Percentiles rank a stretch among this genome's conserved stretches.
Conservation (phyloP, 37 sponge, comb jelly and placozoan genomes). For the Bolinopsis microptera region DNA sequence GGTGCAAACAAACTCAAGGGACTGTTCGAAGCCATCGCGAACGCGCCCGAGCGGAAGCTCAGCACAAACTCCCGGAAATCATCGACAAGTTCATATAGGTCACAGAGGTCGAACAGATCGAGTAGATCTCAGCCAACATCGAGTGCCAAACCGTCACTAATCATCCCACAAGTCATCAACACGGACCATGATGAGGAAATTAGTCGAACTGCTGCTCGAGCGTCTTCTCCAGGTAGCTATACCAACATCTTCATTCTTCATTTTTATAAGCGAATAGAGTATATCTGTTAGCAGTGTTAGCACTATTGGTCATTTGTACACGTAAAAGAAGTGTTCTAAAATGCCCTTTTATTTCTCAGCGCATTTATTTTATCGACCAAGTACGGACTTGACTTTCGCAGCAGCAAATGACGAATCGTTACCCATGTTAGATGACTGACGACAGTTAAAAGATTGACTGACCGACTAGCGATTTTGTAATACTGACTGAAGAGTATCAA, state of each 20-base stretch:
- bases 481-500: neutral
- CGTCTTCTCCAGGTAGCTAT: conserved; percentile 20
- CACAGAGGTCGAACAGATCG: conserved; percentile 23
- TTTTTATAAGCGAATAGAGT: neutral
- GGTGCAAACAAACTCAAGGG: conserved; percentile 43
- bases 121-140: conserved; percentile 5
- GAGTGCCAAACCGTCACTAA: neutral
- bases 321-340: no score
- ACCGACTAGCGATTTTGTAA: no score
- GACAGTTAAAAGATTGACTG: no score
- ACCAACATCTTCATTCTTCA: neutral
- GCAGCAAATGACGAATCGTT: neutral
- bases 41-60: conserved; percentile 23
- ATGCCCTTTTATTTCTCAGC: neutral
- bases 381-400: neutral
- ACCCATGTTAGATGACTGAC: no score
- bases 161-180: conserved; percentile 54
- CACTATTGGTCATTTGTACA: no score
- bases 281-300: neutral
- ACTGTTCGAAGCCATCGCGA: conserved; percentile 29
- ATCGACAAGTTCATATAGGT: conserved; percentile 1
- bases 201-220: neutral
- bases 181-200: conserved; percentile 52
- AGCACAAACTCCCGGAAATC: conserved; percentile 16
- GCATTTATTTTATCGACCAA: neutral